These are phyloP conservation scores for Pristionchus pacificus DNA, from an alignment of 1,140 invertebrate species.

Conservation along the genomic window DNA sequence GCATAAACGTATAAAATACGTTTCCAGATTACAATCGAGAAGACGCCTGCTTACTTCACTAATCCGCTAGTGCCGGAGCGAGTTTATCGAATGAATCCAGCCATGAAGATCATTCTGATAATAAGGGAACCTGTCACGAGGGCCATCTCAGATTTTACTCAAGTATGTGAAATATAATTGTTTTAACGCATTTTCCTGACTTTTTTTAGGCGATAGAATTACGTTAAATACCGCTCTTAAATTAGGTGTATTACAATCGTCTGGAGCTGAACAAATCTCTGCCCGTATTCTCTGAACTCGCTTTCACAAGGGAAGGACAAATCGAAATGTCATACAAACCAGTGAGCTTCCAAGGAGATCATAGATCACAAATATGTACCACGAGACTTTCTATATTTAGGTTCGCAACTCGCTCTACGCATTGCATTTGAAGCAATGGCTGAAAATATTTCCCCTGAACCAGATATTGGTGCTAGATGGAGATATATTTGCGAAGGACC, in stretches of 20 bases:
- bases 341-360: conserved; percentile 6
- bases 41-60: conserved; percentile 55
- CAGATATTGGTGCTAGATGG: conserved; percentile 45
- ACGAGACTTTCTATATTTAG: not conserved
- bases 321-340: conserved; percentile 47
- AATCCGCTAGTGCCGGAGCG: conserved; percentile 38
- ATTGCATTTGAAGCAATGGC: conserved; percentile 43
- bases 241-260: conserved; percentile 46
- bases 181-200: not conserved
- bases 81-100: conserved; percentile 43
- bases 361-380: not conserved
- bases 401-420: conserved; percentile 46
- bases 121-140: conserved; percentile 46
- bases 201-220: conserved; percentile 25
- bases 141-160: conserved; percentile 52
- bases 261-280: conserved; percentile 45
- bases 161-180: conserved; percentile 33
- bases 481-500: conserved; percentile 45
- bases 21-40: conserved; percentile 50
- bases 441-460: conserved; percentile 38
- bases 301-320: conserved; percentile 30
- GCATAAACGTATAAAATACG: too few species aligned
- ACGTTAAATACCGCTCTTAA: conserved; percentile 6
- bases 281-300: conserved; percentile 41
- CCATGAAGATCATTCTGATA: conserved; percentile 51